Base-by-base conservation (phyloP, 2,113 vertebrate species). In the Tupaia chinensis region DNA sequence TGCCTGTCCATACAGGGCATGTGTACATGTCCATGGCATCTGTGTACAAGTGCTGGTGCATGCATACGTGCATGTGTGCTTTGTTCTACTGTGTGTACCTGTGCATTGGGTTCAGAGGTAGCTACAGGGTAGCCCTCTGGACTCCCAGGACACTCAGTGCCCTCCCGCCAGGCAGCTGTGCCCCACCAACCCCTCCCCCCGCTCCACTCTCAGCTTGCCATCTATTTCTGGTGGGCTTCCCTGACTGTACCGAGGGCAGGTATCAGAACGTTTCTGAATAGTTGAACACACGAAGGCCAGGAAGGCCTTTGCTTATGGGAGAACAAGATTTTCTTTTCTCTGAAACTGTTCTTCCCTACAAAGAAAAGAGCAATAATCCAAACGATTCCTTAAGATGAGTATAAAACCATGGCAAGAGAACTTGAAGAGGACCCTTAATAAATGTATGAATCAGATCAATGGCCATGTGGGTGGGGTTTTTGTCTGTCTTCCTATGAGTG, bases 271-370 rank as follows among this genome's bases (percentile, higher is more conserved):
- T 85, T 68, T 90, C 27, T n/a, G 13, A 92, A 77, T 70, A 61
- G 34, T 66, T 89, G 92, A 16, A 53, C 15, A 68, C 34, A 58
- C 17, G 58, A 6, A 44, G 61, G 16, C 34, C 15, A 14, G 19
- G 65, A 79, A 93, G 63, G 58, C 3, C 8, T 70, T 66, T 91
- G 17, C 70, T 85, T 81, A 34, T 53, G 22, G 23, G 61, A 90
- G 61, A 81, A 56, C 19, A 78, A 82, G 66, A 32, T 69, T 79
- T 96, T 95, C 7, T 14, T 92, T 92, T 83, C 34, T 90, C 66
- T 56, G 73, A 78, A 96, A 93, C 5, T 56, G 3, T 53, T 85
- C 20, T 86, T 65, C 61, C 34, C 32, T 87, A 7, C 65, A 19
- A 80, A 77, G 27, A 27, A 85, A 63, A 69, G 14, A 19, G 16